Conservation (phyloP, 2,797 vertebrate genomes). For the Dermochelys coriacea region DNA sequence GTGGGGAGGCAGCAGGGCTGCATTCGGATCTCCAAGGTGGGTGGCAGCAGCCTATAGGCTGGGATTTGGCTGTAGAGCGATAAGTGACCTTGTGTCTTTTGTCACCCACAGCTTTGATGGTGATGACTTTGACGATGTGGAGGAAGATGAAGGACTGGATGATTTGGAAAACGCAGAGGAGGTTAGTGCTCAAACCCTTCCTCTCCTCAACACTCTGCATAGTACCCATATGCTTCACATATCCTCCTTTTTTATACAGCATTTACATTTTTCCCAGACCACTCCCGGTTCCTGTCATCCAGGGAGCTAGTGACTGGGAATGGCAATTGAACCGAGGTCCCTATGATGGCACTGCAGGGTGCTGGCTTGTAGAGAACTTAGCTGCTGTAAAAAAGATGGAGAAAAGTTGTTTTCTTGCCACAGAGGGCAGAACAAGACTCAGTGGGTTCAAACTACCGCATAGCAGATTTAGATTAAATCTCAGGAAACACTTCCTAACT, state of each 20-base stretch:
- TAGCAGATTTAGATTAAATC: neutral
- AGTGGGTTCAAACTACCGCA: neutral
- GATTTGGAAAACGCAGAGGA: constrained; percentile 96
- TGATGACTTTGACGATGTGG: constrained; percentile 95
- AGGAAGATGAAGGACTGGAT: constrained; percentile 96
- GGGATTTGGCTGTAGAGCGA: neutral
- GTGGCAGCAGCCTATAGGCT: neutral
- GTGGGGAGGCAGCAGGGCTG: too few species aligned
- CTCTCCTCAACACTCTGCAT: neutral
- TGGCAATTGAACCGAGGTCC: neutral
- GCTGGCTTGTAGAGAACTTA: neutral
- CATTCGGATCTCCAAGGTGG: neutral
- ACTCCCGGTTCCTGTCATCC: neutral
- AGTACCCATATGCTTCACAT: neutral
- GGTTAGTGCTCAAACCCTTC: constrained; percentile 77
- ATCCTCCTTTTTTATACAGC: neutral
- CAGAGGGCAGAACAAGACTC: neutral
- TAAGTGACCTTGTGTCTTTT: neutral
- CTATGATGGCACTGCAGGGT: neutral
- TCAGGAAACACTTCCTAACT: neutral
- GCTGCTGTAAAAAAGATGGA: neutral
- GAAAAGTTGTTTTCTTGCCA: neutral
- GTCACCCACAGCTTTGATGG: constrained; percentile 89
- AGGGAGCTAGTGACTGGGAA: neutral
- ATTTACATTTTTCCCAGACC: neutral